phyloP scores from a whole-genome alignment of 53 echinoderm and acorn worm species.

The Apostichopus leukothele region DNA sequence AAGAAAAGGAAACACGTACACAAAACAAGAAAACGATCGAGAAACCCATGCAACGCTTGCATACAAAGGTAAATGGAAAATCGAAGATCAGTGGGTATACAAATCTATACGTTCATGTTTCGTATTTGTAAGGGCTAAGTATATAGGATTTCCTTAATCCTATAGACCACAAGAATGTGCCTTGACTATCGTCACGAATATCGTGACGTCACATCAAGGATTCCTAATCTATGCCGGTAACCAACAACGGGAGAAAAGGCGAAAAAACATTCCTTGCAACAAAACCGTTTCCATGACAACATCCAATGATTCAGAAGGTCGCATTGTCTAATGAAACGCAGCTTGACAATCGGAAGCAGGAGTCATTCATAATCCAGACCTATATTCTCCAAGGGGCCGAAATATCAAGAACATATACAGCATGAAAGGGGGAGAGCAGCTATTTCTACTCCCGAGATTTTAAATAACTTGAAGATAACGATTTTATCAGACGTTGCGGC shows the following conservation, averaged over 20 bases:
- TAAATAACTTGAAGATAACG: no score
- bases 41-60: neutral
- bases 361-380: neutral
- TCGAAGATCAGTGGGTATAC: neutral
- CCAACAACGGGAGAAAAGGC: no score
- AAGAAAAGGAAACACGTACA: constrained; percentile 7
- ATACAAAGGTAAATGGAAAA: constrained; percentile 31
- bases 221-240: no score
- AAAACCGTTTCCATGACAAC: neutral
- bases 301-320: neutral
- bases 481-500: no score
- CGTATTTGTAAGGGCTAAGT: neutral
- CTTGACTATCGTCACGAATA: no score
- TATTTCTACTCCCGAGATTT: no score
- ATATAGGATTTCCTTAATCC: neutral
- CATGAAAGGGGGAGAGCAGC: no score
- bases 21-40: neutral
- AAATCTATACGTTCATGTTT: neutral
- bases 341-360: neutral
- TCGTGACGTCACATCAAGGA: no score
- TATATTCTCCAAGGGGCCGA: neutral
- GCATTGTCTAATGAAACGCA: neutral
- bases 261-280: neutral
- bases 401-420: no score
- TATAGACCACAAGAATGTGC: constrained; percentile 21